Evolutionary conservation across 2,888 invertebrate genomes (phyloP), one percentile per base, ranked within the genome.

Genomic region (Sinotaia quadrata): DNA sequence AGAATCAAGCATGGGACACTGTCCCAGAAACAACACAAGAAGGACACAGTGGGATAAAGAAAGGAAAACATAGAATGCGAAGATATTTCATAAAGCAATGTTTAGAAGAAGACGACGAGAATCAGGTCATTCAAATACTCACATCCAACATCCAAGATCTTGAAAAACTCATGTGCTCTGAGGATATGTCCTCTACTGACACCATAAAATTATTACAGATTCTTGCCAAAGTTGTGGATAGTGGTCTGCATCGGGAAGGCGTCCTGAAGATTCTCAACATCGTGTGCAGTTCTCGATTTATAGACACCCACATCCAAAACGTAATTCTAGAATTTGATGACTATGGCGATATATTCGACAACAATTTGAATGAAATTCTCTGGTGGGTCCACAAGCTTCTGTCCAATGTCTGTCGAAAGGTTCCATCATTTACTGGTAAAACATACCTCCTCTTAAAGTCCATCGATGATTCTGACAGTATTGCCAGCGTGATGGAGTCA

Each of bases 161-260:
- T 15, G 54, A 71, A 24, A 52, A 49, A 2, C 65, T 62, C 12
- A 24, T 71, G 18, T 54, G 37, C 29, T 21, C 33, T 12, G 33
- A 21, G 10, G 58, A 27, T 10, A 62, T 68, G 8, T 36, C 58
- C 33, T 18, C 34, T 24, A 59, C 62, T 7, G 67, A 57, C 51
- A 51, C 54, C 21, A 44, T 36, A 21, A 31, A 63, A 4, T 24
- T 71, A 4, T 47, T 71, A 21, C 51, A 41, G 34, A 10, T 67
- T 7, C n/a, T 65, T 8, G 18, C 15, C 18, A 44, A 63, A 54
- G 59, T 57, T 8, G 24, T 67, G 0, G 62, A 41, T 31, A 56
- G 67, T 4, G 61, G 67, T 29, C 52, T 61, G 24, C 71, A 71
- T 34, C 47, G 33, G 18, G 62, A 67, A n/a, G 58, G 62, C 10